These are phyloP conservation scores for Diplosoma virens DNA, from an alignment of 23 tunicate species.

Conservation along the genomic window DNA sequence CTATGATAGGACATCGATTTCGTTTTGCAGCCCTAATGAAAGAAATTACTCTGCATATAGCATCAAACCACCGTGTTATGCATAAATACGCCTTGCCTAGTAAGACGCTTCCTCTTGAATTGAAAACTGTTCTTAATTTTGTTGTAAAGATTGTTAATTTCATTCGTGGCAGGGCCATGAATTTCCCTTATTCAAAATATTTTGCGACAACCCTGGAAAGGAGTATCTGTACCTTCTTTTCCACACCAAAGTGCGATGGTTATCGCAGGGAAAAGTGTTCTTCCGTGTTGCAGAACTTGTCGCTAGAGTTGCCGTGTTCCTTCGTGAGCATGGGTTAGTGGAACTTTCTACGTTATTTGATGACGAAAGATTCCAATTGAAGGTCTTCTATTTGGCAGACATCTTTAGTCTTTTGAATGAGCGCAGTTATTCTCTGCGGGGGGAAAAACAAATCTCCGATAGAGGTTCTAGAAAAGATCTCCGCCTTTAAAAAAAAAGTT, in stretches of 20 bases:
- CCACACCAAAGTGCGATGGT: constrained; percentile 23
- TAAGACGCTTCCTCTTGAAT: constrained; percentile 16
- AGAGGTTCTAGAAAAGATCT: no score
- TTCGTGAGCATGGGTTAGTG: no score
- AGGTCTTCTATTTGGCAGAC: no score
- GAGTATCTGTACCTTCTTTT: neutral
- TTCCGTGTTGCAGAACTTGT: neutral
- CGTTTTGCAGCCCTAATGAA: neutral
- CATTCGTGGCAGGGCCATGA: neutral
- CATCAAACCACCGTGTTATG: neutral
- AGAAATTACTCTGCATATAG: neutral
- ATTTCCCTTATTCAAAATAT: neutral
- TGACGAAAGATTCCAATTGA: no score
- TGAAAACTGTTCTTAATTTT: neutral
- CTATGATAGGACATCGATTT: neutral
- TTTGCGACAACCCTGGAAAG: neutral
- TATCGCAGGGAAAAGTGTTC: neutral
- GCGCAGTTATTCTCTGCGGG: no score
- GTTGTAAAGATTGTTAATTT: neutral
- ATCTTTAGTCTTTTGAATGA: no score
- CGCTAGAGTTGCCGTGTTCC: no score
- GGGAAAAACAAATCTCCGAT: no score
- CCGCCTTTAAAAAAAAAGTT: no score
- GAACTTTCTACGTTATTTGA: no score
- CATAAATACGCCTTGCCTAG: neutral